Evolutionary conservation across 1,140 invertebrate genomes (phyloP).

Genomic region (Nephotettix cincticeps): DNA sequence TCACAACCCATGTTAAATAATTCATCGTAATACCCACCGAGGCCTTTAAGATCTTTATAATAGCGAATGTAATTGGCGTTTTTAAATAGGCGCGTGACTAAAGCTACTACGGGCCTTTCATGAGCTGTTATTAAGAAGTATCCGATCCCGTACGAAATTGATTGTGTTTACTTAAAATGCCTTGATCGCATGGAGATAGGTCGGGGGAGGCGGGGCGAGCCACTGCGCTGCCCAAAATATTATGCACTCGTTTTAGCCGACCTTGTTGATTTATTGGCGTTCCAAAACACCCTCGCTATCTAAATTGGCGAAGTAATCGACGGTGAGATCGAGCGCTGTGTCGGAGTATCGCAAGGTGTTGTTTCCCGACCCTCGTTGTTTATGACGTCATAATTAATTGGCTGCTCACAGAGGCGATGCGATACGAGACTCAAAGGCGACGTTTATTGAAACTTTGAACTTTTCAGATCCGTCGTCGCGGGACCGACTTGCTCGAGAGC

Average conservation of each 20-base stretch:
- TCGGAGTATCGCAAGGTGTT: neutral
- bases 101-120: neutral
- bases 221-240: neutral
- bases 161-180: conserved; percentile 23
- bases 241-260: conserved; percentile 2
- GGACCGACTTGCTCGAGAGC: neutral
- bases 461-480: neutral
- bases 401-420: neutral
- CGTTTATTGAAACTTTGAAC: conserved; percentile 9
- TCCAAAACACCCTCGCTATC: neutral
- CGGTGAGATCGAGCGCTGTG: neutral
- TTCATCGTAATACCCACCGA: neutral
- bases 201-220: neutral
- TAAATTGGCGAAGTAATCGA: conserved; percentile 1
- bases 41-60: neutral
- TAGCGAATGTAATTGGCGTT: neutral
- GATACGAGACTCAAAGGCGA: no score
- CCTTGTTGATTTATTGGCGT: conserved; percentile 1
- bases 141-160: conserved; percentile 15
- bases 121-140: conserved; percentile 19
- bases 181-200: conserved; percentile 14
- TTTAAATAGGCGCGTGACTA: conserved; percentile 2
- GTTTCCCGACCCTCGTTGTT: neutral
- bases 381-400: neutral
- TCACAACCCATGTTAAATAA: conserved; percentile 3